A percentile compares a stretch with the other conserved stretches of the same genome.
phyloP scores from a whole-genome alignment of 2,888 invertebrate genomes.

The Noctua comes region DNA sequence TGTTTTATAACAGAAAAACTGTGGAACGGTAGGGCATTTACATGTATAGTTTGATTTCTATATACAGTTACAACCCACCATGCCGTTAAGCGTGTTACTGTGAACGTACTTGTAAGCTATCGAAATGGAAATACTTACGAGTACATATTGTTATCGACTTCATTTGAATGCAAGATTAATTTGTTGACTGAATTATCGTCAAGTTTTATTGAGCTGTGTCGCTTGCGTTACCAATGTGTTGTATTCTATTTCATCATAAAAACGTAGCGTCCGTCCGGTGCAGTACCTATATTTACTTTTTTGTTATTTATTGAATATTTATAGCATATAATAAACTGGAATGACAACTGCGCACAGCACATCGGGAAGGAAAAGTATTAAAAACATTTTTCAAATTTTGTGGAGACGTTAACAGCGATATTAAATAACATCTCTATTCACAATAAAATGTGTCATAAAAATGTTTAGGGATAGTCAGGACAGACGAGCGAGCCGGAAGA shows the following conservation, averaged over 20 bases:
- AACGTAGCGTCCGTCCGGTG: slow-evolving; percentile 53
- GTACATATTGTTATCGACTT: slow-evolving; percentile 32
- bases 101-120: slow-evolving; percentile 12
- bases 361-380: slow-evolving; percentile 73
- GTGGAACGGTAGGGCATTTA: slow-evolving; percentile 33
- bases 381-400: slow-evolving; percentile 78
- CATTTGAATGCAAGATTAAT: slow-evolving; percentile 60
- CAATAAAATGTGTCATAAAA: slow-evolving; percentile 85
- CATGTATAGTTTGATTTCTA: slow-evolving; percentile 30
- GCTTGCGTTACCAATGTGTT: slow-evolving; percentile 40
- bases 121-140: slow-evolving; percentile 32
- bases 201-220: slow-evolving; percentile 42
- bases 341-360: slow-evolving; percentile 74
- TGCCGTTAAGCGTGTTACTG: slow-evolving; percentile 4
- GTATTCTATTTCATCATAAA: slow-evolving; percentile 62
- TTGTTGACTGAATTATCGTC: slow-evolving; percentile 55
- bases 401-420: slow-evolving; percentile 87
- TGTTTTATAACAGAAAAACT: slow-evolving; percentile 40
- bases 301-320: slow-evolving; percentile 79
- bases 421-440: slow-evolving; percentile 89
- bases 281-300: slow-evolving; percentile 57
- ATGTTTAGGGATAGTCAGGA: slow-evolving; percentile 66
- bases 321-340: slow-evolving; percentile 79
- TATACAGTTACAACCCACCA: slow-evolving; percentile 25
- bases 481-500: slow-evolving; percentile 76